Conservation (phyloP, 2,113 vertebrate species). For the Callionymus lyra region DNA sequence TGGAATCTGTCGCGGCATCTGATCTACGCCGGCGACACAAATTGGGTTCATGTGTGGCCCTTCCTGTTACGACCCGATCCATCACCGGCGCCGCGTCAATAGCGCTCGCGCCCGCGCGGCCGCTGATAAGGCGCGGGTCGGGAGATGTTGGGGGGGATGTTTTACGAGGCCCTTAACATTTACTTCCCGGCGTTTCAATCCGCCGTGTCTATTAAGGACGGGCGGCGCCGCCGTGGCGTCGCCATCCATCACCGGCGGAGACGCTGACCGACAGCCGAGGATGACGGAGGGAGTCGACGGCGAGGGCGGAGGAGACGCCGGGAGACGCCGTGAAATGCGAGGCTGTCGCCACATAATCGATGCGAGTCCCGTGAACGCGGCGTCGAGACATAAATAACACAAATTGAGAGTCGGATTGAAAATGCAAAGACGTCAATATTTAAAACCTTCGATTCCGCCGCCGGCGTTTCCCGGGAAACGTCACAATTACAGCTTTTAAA, state of each 20-base stretch:
- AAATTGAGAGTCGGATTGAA: no score
- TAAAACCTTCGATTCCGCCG: no score
- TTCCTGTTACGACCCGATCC: constrained; percentile 10
- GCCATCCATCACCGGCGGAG: constrained; percentile 62
- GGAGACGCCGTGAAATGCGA: neutral
- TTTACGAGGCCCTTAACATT: constrained; percentile 77
- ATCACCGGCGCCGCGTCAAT: constrained; percentile 6
- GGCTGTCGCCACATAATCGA: no score
- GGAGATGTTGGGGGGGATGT: constrained; percentile 56
- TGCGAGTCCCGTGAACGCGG: no score
- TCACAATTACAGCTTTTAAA: neutral
- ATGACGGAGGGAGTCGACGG: constrained; percentile 60
- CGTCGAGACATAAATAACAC: no score
- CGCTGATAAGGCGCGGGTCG: constrained; percentile 28
- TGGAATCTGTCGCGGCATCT: constrained; percentile 8
- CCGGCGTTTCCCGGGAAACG: constrained; percentile 1
- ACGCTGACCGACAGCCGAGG: constrained; percentile 20
- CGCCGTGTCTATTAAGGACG: constrained; percentile 68
- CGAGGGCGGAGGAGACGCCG: constrained; percentile 30
- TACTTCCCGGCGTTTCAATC: constrained; percentile 70
- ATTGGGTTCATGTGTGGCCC: constrained; percentile 8
- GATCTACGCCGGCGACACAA: constrained; percentile 19
- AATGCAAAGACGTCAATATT: no score
- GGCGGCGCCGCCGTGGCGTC: constrained; percentile 64
- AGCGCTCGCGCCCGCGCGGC: constrained; percentile 6